Conservation (phyloP, 1,140 invertebrate genomes). For the Trinorchestia longiramus region DNA sequence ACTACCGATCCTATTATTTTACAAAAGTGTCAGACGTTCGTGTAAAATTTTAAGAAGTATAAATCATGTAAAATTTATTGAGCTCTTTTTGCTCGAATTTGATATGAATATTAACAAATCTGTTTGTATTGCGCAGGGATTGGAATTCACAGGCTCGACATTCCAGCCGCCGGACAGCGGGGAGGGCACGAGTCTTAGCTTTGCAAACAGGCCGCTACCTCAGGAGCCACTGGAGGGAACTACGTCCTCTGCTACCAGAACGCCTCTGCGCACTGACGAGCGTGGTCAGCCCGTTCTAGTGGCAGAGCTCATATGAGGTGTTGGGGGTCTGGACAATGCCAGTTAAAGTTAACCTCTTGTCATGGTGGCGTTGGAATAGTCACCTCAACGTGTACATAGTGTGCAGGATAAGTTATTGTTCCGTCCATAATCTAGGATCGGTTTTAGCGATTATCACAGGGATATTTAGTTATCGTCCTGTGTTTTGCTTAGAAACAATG, state of each 20-base stretch:
- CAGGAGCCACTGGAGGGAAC: slow-evolving; percentile 56
- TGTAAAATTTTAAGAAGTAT: neutral
- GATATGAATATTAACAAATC: slow-evolving; percentile 23
- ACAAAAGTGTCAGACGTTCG: neutral
- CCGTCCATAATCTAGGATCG: neutral
- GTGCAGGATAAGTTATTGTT: neutral
- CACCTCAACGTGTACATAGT: neutral
- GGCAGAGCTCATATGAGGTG: slow-evolving; percentile 64
- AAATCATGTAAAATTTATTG: neutral
- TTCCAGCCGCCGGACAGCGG: slow-evolving; percentile 64
- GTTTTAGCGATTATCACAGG: neutral
- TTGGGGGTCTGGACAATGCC: neutral
- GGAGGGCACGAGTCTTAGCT: neutral
- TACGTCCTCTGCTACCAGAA: neutral
- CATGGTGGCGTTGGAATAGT: neutral
- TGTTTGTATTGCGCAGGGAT: slow-evolving; percentile 57
- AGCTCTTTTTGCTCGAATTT: neutral
- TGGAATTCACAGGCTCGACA: slow-evolving; percentile 64
- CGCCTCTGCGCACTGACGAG: slow-evolving; percentile 60
- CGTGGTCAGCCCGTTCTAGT: slow-evolving; percentile 65
- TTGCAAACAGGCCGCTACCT: slow-evolving; percentile 64
- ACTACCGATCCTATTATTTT: too few relatives aligned
- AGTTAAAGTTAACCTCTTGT: neutral
- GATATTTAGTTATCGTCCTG: neutral
- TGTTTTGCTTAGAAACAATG: neutral